Evolutionary conservation across 2,888 invertebrate species (phyloP).

Genomic region (Dione vanillae): DNA sequence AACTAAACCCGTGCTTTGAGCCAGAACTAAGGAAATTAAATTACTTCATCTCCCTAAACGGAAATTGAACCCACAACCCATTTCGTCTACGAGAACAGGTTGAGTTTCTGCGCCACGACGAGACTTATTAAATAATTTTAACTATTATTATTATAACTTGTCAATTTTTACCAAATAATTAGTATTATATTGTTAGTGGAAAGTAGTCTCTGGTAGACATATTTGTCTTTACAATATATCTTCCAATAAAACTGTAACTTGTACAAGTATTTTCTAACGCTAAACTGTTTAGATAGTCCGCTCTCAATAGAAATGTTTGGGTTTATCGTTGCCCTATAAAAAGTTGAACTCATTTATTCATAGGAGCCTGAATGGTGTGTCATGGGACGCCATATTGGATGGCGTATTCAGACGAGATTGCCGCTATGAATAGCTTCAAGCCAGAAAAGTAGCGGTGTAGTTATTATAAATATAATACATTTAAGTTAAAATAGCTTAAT

Average conservation of each 20-base stretch:
- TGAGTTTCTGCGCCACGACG: too few species aligned
- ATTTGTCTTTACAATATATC: neutral
- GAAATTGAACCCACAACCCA: too few species aligned
- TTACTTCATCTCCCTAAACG: too few species aligned
- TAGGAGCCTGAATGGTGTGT: conserved; percentile 53
- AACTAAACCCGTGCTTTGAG: too few species aligned
- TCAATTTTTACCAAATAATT: too few species aligned
- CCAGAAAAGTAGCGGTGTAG: conserved; percentile 30
- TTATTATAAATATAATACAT: neutral
- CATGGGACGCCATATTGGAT: conserved; percentile 54
- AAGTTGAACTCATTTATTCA: conserved; percentile 55
- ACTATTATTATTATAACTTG: too few species aligned
- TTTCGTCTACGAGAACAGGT: too few species aligned
- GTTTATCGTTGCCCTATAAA: conserved; percentile 36
- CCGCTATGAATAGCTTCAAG: conserved; percentile 52
- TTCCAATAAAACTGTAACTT: neutral
- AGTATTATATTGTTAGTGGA: too few species aligned
- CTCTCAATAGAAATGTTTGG: conserved; percentile 28
- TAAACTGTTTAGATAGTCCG: conserved; percentile 5
- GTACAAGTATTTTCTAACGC: conserved; percentile 11
- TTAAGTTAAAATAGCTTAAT: too few species aligned
- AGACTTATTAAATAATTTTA: too few species aligned
- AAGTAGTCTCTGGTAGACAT: neutral
- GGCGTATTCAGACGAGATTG: conserved; percentile 57
- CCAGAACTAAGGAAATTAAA: too few species aligned